phyloP scores from a whole-genome alignment of 1,140 invertebrate genomes.

The Drosophila virilis region DNA sequence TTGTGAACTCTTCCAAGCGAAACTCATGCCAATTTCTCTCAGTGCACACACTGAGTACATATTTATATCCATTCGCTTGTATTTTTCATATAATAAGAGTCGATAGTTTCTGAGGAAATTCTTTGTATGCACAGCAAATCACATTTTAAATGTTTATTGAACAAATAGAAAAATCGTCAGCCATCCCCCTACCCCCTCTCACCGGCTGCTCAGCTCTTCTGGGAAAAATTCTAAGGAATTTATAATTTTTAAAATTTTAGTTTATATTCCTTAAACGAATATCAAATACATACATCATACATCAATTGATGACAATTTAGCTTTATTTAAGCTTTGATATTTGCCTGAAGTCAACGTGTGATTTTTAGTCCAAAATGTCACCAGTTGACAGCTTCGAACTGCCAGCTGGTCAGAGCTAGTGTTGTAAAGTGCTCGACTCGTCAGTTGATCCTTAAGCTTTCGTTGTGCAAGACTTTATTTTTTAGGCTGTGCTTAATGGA shows the following conservation, averaged over 20 bases:
- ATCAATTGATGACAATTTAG: background rate
- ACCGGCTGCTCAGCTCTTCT: too few species aligned
- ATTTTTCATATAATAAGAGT: background rate
- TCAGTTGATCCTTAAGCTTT: too few species aligned
- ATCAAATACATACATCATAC: slow-evolving; percentile 13
- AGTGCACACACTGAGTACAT: background rate
- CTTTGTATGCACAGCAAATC: background rate
- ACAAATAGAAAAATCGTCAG: too few species aligned
- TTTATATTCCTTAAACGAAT: slow-evolving; percentile 12
- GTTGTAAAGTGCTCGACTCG: too few species aligned
- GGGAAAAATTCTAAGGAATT: background rate
- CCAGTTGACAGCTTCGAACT: too few species aligned
- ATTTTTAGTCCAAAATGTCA: too few species aligned
- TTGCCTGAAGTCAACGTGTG: too few species aligned
- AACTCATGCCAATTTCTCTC: background rate
- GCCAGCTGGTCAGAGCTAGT: too few species aligned
- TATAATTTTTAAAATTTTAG: background rate
- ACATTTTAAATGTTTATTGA: background rate
- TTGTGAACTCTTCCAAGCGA: too few species aligned
- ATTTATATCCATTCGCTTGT: background rate
- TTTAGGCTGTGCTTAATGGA: too few species aligned
- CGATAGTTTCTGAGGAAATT: background rate
- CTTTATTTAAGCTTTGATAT: background rate
- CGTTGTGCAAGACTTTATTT: too few species aligned
- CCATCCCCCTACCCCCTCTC: too few species aligned